Base-by-base conservation (phyloP, 2,113 vertebrate genomes). In the Nerophis ophidion region DNA sequence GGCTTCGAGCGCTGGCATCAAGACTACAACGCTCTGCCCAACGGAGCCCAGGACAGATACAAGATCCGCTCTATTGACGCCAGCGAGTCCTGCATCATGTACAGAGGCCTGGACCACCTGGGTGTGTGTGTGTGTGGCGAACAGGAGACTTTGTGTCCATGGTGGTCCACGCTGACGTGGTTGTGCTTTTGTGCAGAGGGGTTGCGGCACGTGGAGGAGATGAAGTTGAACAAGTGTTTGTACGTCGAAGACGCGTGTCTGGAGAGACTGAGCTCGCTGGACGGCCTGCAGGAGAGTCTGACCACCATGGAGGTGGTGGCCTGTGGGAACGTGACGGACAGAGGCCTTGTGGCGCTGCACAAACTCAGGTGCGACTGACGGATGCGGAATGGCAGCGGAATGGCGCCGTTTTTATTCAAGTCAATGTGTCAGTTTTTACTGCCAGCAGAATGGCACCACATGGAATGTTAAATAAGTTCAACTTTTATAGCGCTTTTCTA, bases 81-180 rank as follows among this genome's bases (percentile, higher is more conserved):
- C 70, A 97, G 93, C 0, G 91, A 98, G 0, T 95, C 97, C 4
- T 99, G 95, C 88, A 98, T 99, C 90, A 98, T 98, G 96, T 76
- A 84, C 86, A 76, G 72, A 55, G 97, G 97, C 35, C 95, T 99
- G 51, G 96, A 98, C 57, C 86, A 99, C 61, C 66, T 99, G 73
- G 93, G 97, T 99, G 83, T 90, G 4, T 81, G 48, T n/a, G n/a
- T n/a, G n/a, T n/a, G n/a, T n/a, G n/a, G n/a, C n/a, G n/a, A n/a
- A n/a, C n/a, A n/a, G n/a, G n/a, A n/a, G n/a, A n/a, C n/a, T n/a
- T n/a, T n/a, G n/a, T n/a, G n/a, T n/a, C n/a, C 4, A 11, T 2
- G 4, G 40, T 49, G 48, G 17, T 49, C 14, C 4, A 8, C 52
- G 40, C 6, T 9, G 51, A 40, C n/a, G 33, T 6, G 17, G 17